Evolutionary conservation across 2,888 invertebrate species (phyloP).

Genomic region (Nomada goodeniana): DNA sequence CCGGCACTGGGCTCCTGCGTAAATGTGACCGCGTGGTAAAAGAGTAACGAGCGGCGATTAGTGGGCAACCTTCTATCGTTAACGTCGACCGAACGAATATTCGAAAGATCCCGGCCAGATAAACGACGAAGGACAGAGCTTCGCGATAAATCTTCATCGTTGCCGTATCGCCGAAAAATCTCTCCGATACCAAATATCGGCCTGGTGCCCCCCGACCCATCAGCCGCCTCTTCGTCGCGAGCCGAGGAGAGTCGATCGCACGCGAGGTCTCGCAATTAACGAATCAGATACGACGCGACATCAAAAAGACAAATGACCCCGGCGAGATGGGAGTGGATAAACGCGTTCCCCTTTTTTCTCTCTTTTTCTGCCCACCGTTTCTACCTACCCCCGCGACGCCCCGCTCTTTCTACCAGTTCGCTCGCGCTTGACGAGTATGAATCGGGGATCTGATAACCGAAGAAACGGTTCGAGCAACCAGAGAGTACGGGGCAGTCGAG

Average conservation of each 20-base stretch:
- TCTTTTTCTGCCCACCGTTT: slow-evolving; percentile 20
- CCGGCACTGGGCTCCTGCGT: too few relatives aligned
- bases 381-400: slow-evolving; percentile 1
- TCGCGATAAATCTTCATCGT: slow-evolving; percentile 59
- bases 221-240: slow-evolving; percentile 34
- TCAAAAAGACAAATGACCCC: slow-evolving; percentile 77
- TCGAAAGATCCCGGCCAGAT: slow-evolving; percentile 42
- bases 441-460: slow-evolving; percentile 80
- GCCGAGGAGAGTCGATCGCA: slow-evolving; percentile 70
- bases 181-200: slow-evolving; percentile 59
- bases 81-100: slow-evolving; percentile 24
- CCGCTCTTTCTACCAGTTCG: slow-evolving; percentile 44
- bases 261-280: slow-evolving; percentile 77
- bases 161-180: slow-evolving; percentile 57
- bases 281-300: slow-evolving; percentile 77
- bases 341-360: slow-evolving; percentile 62
- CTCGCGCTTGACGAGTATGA: slow-evolving; percentile 76
- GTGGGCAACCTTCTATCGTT: slow-evolving; percentile 35
- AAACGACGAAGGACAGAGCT: slow-evolving; percentile 40
- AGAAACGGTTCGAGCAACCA: slow-evolving; percentile 71
- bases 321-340: slow-evolving; percentile 73
- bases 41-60: slow-evolving; percentile 9
- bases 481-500: slow-evolving; percentile 52
- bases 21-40: background rate
- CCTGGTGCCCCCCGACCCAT: slow-evolving; percentile 41